Conservation (phyloP, 2,113 vertebrate genomes). For the Etia nguti region DNA sequence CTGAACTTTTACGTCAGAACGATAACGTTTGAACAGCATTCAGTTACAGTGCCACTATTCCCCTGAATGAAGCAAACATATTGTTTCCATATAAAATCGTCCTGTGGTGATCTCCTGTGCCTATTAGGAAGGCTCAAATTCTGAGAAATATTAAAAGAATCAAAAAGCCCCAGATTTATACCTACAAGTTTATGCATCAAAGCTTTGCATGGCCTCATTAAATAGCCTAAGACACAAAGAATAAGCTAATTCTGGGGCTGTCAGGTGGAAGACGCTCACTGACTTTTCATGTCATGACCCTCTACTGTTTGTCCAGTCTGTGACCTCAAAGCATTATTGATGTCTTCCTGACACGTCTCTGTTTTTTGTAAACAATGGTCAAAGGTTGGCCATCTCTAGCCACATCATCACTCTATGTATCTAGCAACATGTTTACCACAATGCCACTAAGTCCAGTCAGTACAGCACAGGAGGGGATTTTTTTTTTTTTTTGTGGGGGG, state of each 20-base stretch:
- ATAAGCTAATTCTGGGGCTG: too few species aligned
- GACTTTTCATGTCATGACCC: neutral
- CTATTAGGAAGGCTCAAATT: neutral
- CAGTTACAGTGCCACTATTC: neutral
- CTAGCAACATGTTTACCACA: neutral
- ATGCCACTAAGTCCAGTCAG: neutral
- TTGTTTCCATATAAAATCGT: neutral
- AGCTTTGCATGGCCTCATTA: neutral
- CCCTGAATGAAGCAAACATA: neutral
- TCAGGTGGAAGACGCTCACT: neutral
- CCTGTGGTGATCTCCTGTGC: accelerated
- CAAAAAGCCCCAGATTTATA: neutral
- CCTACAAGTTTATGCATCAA: neutral
- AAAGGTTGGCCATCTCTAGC: neutral
- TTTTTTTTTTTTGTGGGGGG: accelerated
- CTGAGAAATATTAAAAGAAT: neutral
- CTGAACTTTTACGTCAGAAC: neutral
- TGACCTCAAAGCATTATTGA: constrained; percentile 1
- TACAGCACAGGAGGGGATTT: accelerated
- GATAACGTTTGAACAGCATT: neutral
- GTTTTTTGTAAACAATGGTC: neutral
- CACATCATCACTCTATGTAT: neutral
- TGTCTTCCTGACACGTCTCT: neutral
- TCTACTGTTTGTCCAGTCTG: neutral
- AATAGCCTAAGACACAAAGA: neutral